Base-by-base conservation (phyloP, 2,888 invertebrate species). In the Unio delphinus region DNA sequence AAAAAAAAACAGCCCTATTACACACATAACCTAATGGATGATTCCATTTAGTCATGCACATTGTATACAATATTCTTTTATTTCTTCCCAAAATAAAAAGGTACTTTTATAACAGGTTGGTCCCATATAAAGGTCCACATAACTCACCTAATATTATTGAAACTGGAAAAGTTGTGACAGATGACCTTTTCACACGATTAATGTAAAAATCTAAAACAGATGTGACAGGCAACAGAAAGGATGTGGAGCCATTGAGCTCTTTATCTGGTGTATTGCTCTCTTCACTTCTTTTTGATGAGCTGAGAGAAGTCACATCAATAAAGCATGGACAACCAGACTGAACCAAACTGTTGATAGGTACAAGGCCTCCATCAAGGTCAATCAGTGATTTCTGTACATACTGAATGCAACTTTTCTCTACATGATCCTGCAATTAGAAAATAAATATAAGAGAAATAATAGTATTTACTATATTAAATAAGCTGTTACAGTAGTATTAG, bases 371-470 rank as follows among this genome's bases (percentile, higher is more conserved):
- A 58, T 75, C 74, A 7, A 77, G 69, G 65, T 76, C 77, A 28
- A 66, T 55, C 11, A 83, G 56, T 58, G 80, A 75, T 61, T 76
- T 69, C 54, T 79, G 73, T n/a, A 83, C 72, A 65, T 77, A 73
- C 30, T 69, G 45, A 4, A 80, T 60, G 61, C 78, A 70, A 17
- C 59, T 30, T 20, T 70, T 23, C 26, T 78, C 76, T 60, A 70
- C n/a, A 7, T 65, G 55, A 11, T 67, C 66, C 78, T 79, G 69
- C 54, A 69, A 67, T 30, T 28, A 45, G 17, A 59, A 26, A 55
- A 66, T 28, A 45, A 20, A 45, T 11, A 11, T 3, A 45, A 11
- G 3, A 45, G 45, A 45, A 45, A 45, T 45, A 45, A 45, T 11
- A 45, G 11, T 45, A 45, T 45, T 45, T 11, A 45, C 15, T 15